Conservation (phyloP, 2,797 vertebrate genomes). For the Calcarius lapponicus region DNA sequence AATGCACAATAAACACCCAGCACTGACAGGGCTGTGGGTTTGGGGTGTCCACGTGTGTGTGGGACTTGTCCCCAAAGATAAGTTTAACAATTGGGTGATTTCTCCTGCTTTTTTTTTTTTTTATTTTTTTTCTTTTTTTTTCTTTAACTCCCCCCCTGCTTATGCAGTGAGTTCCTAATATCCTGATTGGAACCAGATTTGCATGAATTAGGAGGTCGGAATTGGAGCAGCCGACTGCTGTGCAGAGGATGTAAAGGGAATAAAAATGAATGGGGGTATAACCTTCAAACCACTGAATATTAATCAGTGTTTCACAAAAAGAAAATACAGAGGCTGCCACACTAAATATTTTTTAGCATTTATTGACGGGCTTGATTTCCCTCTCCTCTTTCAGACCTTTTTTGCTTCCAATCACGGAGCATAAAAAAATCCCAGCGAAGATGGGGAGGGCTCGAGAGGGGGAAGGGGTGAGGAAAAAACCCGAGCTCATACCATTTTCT, state of each 20-base stretch:
- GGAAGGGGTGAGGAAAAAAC: background rate
- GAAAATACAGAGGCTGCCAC: slow-evolving; percentile 92
- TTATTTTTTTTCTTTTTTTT: background rate
- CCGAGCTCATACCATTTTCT: background rate
- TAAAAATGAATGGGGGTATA: slow-evolving; percentile 86
- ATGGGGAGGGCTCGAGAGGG: background rate
- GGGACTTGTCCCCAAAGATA: slow-evolving; percentile 6
- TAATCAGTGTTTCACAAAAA: slow-evolving; percentile 95
- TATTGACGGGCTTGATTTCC: slow-evolving; percentile 83
- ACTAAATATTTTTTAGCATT: slow-evolving; percentile 91
- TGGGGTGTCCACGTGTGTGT: background rate
- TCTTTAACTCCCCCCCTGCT: slow-evolving; percentile 53
- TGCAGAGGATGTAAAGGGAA: slow-evolving; percentile 88
- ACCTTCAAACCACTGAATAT: slow-evolving; percentile 93
- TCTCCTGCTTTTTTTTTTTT: slow-evolving; percentile 21
- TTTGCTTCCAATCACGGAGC: slow-evolving; percentile 67
- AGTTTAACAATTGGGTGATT: slow-evolving; percentile 64
- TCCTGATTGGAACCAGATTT: slow-evolving; percentile 89
- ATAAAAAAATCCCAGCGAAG: slow-evolving; percentile 32
- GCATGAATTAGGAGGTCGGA: slow-evolving; percentile 81
- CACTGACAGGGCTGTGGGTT: background rate
- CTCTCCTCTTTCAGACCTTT: slow-evolving; percentile 65
- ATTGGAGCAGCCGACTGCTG: slow-evolving; percentile 77
- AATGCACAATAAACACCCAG: background rate
- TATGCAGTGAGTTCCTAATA: slow-evolving; percentile 80